Evolutionary conservation across 2,797 vertebrate genomes (phyloP).

Genomic region (Coilia nasus): DNA sequence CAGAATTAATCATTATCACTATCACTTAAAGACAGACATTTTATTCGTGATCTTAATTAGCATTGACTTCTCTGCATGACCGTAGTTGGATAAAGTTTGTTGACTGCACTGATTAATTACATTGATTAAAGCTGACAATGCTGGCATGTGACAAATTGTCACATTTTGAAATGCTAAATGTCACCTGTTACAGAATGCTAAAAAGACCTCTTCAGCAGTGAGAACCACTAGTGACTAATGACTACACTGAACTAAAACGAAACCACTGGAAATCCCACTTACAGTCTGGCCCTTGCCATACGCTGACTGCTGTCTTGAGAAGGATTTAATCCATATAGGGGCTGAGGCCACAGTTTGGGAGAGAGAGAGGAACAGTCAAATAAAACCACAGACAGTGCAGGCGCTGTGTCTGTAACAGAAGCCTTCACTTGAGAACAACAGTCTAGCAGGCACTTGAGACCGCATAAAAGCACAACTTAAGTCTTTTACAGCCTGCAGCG

Average conservation of each 20-base stretch:
- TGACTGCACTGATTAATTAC: too few species aligned
- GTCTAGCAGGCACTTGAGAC: constrained; percentile 3
- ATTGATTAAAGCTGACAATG: background rate
- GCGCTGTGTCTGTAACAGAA: background rate
- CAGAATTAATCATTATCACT: background rate
- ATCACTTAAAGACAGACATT: background rate
- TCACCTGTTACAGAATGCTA: background rate
- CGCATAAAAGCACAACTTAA: constrained; percentile 22
- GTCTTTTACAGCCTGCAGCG: constrained; percentile 13
- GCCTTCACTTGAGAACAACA: background rate
- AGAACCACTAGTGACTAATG: background rate
- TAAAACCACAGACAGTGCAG: constrained; percentile 62
- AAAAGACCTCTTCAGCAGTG: background rate
- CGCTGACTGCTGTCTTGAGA: constrained; percentile 78
- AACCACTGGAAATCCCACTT: constrained; percentile 63
- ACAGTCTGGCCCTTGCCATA: constrained; percentile 78
- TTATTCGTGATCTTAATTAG: background rate
- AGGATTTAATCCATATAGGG: constrained; percentile 83
- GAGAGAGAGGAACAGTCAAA: constrained; percentile 64
- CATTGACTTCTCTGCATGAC: background rate
- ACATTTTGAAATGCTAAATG: background rate
- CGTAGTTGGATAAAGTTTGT: too few species aligned
- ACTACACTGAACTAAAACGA: constrained; percentile 10
- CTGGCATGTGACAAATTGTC: background rate
- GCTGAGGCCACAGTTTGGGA: constrained; percentile 74